Conservation (phyloP, 2,113 vertebrate genomes). For the Sylvia atricapilla region DNA sequence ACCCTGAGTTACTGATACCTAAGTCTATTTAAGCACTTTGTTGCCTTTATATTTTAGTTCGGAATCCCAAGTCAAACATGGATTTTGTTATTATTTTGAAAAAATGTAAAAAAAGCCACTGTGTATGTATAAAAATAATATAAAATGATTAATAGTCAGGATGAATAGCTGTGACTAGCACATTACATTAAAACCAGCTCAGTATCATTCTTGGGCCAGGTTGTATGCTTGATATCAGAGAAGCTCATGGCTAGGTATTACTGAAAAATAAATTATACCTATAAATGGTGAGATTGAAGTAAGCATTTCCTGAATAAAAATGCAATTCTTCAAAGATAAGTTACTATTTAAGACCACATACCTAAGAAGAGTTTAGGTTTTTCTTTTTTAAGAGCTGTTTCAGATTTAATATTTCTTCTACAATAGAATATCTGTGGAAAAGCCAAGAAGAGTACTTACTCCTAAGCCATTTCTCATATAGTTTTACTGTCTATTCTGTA, state of each 20-base stretch:
- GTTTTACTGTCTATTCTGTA: background rate
- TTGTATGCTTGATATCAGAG: background rate
- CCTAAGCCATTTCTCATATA: conserved; percentile 22
- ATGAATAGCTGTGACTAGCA: background rate
- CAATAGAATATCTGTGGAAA: background rate
- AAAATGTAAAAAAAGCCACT: background rate
- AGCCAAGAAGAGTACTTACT: conserved; percentile 1
- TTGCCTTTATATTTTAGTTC: background rate
- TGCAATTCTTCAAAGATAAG: background rate
- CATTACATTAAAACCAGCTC: conserved; percentile 1
- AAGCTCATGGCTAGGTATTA: conserved; percentile 1
- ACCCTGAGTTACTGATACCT: background rate
- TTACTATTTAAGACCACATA: background rate
- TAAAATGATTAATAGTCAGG: conserved; percentile 11
- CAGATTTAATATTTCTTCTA: conserved; percentile 55
- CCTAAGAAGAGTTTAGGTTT: background rate
- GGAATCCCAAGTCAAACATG: background rate
- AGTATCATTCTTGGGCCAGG: background rate
- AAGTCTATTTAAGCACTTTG: background rate
- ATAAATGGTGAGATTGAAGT: conserved; percentile 38
- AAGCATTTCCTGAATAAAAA: conserved; percentile 36
- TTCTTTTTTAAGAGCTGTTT: conserved; percentile 44
- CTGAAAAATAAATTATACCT: conserved; percentile 51
- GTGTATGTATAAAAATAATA: background rate
- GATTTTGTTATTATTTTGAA: background rate